Evolutionary conservation across 2,888 invertebrate species (phyloP), one percentile per base, ranked within the genome.

Genomic region (Patella depressa): DNA sequence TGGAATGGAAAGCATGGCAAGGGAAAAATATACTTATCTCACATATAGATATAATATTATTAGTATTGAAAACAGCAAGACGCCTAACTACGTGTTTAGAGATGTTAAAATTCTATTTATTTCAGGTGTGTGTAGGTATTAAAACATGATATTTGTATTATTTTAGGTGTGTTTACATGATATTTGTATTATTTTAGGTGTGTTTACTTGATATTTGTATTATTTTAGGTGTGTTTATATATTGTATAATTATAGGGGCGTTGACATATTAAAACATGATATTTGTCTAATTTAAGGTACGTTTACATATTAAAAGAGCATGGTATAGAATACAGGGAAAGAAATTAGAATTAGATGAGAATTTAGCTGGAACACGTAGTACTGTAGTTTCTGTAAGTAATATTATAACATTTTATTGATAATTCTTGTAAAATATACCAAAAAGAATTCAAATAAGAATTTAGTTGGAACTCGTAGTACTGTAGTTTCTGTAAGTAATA

Each of bases 261-360:
- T 45, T 45, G 4, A 12, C 14, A 70, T 45, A 75, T 71, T 71
- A 0, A 12, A 12, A 34, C 19, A 14, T 34, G 71, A 3, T 71
- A 53, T 55, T 76, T 53, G 7, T 57, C 55, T 70, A 65, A 72
- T 75, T 78, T 12, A 82, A 89, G 89, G 88, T 89, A 17, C 84
- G 89, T 11, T 82, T 82, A 73, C 87, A 87, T 74, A 72, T 88
- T 73, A 88, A 86, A 81, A 84, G 86, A 76, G 79, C 84, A 1
- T 90, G 88, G 86, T 87, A 86, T 80, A 85, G 82, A 54, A 78
- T 85, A 75, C 86, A 84, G 76, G 89, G 89, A 7, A 87, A 87
- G 78, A 88, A 89, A 77, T 77, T 88, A 19, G 86, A 88, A 71
- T 78, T 86, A 77, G 86, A 88, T 80, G 89, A 88, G 69, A 86